phyloP scores from a whole-genome alignment of 64 coral and sea anemone species.

The Porites australiensis region DNA sequence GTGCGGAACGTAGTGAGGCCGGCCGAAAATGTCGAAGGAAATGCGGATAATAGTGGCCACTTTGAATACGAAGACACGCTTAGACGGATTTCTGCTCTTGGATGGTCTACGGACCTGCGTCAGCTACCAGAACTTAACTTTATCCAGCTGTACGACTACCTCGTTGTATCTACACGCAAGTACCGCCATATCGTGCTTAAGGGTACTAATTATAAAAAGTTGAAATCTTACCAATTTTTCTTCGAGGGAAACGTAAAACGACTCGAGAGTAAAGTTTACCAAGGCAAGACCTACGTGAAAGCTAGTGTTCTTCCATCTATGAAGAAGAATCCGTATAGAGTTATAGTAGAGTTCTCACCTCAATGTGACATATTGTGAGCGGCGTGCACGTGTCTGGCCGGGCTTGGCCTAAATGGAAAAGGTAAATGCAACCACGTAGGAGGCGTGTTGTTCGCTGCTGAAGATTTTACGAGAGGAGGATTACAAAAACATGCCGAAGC shows the following conservation, averaged over 20 bases:
- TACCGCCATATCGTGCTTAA: slow-evolving; percentile 62
- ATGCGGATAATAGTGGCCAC: too few relatives aligned
- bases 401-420: slow-evolving; percentile 28
- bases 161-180: slow-evolving; percentile 6
- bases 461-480: too few relatives aligned
- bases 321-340: slow-evolving; percentile 60
- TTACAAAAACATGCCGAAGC: slow-evolving; percentile 37
- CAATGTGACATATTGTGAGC: background rate
- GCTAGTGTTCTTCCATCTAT: slow-evolving; percentile 68
- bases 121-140: too few relatives aligned
- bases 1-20: background rate
- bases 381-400: background rate
- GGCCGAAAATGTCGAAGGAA: background rate
- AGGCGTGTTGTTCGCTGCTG: slow-evolving; percentile 23
- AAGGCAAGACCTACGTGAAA: slow-evolving; percentile 52
- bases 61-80: background rate
- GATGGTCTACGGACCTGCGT: background rate
- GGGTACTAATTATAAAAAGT: slow-evolving; percentile 61
- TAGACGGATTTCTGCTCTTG: background rate
- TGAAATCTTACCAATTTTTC: slow-evolving; percentile 76
- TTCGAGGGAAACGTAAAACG: slow-evolving; percentile 59
- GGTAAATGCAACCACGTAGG: slow-evolving; percentile 39
- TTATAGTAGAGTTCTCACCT: slow-evolving; percentile 34
- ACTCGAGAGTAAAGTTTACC: slow-evolving; percentile 30
- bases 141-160: background rate